These are phyloP conservation scores for Microcebus tavaratra DNA, from an alignment of 2,113 vertebrate species.

Conservation along the genomic window DNA sequence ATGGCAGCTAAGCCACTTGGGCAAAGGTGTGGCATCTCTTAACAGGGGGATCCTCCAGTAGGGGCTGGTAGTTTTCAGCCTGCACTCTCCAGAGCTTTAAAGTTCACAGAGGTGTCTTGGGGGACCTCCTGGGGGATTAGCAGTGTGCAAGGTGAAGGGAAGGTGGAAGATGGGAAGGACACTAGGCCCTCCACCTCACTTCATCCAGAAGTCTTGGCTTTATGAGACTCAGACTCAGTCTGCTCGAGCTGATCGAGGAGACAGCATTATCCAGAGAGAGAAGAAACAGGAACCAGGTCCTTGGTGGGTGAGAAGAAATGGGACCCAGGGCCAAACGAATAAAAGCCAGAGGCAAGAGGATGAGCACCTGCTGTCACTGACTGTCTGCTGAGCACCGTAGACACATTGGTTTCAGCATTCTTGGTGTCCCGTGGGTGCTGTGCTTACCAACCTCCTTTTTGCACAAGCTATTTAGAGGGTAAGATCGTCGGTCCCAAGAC, in stretches of 20 bases:
- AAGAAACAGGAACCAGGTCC: not conserved
- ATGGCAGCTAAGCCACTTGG: not conserved
- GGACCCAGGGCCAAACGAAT: no score
- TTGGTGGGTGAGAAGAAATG: not conserved
- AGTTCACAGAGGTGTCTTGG: not conserved
- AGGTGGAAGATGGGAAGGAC: no score
- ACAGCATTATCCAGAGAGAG: not conserved
- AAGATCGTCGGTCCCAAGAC: not conserved
- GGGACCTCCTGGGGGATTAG: no score
- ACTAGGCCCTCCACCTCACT: not conserved
- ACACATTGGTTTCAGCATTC: fast-evolving
- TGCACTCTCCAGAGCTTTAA: not conserved
- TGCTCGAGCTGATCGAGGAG: no score
- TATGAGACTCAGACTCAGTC: not conserved
- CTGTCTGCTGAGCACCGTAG: fast-evolving
- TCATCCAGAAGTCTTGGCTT: not conserved
- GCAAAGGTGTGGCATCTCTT: not conserved
- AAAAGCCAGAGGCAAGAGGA: not conserved
- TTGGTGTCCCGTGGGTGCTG: fast-evolving
- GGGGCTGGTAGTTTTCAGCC: not conserved
- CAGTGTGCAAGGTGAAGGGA: not conserved
- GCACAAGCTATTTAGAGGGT: not conserved
- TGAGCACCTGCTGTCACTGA: not conserved
- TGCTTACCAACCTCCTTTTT: fast-evolving
- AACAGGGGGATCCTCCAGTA: no score